Percentiles rank a stretch among this genome's conserved stretches.
Conservation (phyloP, 53 echinoderm and acorn worm genomes). For the Henricia sp. region DNA sequence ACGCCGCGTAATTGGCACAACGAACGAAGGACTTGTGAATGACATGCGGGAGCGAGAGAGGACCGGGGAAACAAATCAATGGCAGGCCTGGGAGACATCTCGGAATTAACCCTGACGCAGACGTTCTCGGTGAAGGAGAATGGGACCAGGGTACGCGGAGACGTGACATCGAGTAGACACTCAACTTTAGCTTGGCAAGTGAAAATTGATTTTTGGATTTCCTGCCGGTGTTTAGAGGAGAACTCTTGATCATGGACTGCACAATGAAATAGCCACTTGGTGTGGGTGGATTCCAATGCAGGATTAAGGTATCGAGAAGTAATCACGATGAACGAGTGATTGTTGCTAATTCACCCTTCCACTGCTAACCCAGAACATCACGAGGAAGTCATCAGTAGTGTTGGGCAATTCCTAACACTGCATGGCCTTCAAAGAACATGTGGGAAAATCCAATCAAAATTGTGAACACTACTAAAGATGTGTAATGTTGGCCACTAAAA, state of each 20-base stretch:
- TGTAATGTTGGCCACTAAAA: no score
- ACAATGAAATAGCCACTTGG: not conserved
- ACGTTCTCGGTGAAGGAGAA: not conserved
- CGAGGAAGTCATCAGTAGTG: no score
- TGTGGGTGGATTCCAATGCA: not conserved
- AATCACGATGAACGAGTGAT: no score
- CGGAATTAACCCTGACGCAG: not conserved
- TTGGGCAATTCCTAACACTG: no score
- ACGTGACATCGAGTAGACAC: not conserved
- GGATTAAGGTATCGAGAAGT: no score
- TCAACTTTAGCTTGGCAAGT: conserved; percentile 36
- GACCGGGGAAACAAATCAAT: conserved; percentile 34
- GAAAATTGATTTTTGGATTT: conserved; percentile 33
- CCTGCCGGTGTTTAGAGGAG: not conserved
- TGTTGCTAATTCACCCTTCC: no score
- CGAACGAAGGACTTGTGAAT: not conserved
- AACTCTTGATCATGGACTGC: not conserved
- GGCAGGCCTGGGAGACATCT: not conserved
- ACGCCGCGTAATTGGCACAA: conserved; percentile 18
- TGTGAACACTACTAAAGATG: no score
- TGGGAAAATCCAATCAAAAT: no score
- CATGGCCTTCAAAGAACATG: no score
- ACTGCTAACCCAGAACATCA: no score
- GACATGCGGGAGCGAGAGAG: not conserved
- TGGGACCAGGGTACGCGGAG: not conserved